Evolutionary conservation across 2,113 vertebrate genomes (phyloP).

Genomic region (Lampris incognitus): DNA sequence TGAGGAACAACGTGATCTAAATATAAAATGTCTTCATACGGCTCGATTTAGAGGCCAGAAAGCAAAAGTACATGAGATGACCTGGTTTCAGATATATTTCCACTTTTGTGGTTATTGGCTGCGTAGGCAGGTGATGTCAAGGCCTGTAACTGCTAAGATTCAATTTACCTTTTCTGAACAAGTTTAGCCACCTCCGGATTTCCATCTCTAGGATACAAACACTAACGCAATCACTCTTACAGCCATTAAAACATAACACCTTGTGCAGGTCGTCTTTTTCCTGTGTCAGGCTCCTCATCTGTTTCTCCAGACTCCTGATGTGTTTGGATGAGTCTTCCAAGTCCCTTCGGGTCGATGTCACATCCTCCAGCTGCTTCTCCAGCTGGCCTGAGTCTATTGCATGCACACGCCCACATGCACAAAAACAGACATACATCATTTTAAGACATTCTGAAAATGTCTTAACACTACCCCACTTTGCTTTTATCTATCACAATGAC

Average conservation of each 20-base stretch:
- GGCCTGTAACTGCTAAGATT: too few species aligned
- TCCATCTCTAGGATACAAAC: neutral
- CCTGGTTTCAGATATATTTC: neutral
- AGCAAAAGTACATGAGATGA: neutral
- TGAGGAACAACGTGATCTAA: too few species aligned
- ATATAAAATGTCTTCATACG: too few species aligned
- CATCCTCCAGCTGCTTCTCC: constrained; percentile 92
- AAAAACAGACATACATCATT: neutral
- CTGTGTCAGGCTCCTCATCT: constrained; percentile 88
- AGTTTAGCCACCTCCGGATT: too few species aligned
- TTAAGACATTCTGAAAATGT: neutral
- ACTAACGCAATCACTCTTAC: neutral
- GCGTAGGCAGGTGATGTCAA: neutral
- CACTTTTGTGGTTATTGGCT: neutral
- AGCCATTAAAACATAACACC: constrained; percentile 77
- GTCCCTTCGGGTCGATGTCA: constrained; percentile 85
- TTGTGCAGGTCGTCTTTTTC: constrained; percentile 94
- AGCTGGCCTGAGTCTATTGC: constrained; percentile 89
- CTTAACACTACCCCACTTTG: neutral
- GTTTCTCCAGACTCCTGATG: constrained; percentile 91
- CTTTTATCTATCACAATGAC: neutral
- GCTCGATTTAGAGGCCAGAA: neutral
- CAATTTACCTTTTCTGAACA: neutral
- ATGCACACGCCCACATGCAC: constrained; percentile 12
- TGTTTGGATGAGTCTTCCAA: constrained; percentile 93